Conservation (phyloP, 2,797 vertebrate genomes). For the Mionectes olivaceus region DNA sequence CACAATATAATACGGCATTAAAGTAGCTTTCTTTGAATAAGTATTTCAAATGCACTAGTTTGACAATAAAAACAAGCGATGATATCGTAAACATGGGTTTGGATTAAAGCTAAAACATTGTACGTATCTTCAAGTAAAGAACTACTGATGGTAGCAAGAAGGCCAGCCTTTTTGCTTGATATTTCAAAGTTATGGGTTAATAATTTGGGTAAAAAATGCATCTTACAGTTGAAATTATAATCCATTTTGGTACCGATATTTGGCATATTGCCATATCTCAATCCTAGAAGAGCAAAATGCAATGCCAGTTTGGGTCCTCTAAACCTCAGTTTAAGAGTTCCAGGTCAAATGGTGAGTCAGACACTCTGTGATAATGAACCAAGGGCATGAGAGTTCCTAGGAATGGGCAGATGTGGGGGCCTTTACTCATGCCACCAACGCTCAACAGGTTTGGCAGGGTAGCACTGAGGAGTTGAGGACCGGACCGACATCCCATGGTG, state of each 20-base stretch:
- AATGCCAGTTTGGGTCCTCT: background rate
- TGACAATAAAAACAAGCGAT: background rate
- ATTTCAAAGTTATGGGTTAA: background rate
- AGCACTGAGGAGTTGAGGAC: background rate
- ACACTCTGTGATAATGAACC: background rate
- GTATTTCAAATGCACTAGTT: background rate
- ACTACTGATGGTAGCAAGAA: background rate
- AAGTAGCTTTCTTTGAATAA: slow-evolving; percentile 7
- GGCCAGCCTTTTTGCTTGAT: background rate
- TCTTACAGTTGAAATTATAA: background rate
- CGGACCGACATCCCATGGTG: rapidly evolving
- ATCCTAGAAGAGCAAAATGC: background rate
- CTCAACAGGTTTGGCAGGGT: background rate
- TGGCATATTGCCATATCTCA: background rate
- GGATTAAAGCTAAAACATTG: slow-evolving; percentile 7
- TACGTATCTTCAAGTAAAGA: background rate
- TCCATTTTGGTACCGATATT: background rate
- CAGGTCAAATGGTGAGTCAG: background rate
- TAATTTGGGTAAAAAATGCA: background rate
- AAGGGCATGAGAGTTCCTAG: background rate
- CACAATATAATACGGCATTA: background rate
- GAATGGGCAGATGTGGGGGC: rapidly evolving
- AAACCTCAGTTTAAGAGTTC: background rate
- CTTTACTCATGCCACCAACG: rapidly evolving
- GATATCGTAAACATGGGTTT: background rate